These are phyloP conservation scores for Drosophila kohkoa DNA, from an alignment of 1,140 invertebrate species.

Conservation along the genomic window DNA sequence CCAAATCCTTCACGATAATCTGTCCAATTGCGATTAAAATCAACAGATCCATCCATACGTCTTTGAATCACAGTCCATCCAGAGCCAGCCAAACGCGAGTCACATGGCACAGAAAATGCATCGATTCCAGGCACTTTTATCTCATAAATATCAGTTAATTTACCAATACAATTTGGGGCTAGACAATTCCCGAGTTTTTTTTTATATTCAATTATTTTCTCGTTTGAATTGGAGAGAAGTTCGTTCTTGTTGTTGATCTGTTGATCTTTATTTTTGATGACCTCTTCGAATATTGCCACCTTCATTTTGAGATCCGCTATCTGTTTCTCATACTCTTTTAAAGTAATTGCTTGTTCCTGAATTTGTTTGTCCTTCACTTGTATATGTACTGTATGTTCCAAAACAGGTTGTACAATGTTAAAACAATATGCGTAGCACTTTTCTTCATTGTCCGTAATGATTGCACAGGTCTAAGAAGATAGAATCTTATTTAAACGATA, in stretches of 20 bases:
- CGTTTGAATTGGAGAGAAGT: background rate
- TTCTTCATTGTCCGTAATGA: background rate
- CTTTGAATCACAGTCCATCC: slow-evolving; percentile 26
- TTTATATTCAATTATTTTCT: background rate
- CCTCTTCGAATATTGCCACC: background rate
- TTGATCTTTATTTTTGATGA: background rate
- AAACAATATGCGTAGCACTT: slow-evolving; percentile 13
- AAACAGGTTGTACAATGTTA: background rate
- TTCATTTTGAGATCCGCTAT: background rate
- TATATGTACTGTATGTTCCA: slow-evolving; percentile 5
- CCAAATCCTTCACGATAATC: slow-evolving; percentile 28
- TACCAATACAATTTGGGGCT: slow-evolving; percentile 12
- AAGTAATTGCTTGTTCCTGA: background rate
- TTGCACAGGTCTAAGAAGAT: background rate
- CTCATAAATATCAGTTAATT: slow-evolving; percentile 1
- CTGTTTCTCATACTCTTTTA: background rate
- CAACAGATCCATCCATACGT: slow-evolving; percentile 15
- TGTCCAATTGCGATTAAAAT: slow-evolving; percentile 21
- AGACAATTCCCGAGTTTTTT: background rate
- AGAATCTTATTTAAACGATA: too few relatives aligned
- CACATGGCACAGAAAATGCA: slow-evolving; percentile 13
- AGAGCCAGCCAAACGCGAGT: slow-evolving; percentile 1
- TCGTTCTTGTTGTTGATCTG: background rate
- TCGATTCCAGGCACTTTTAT: slow-evolving; percentile 22
- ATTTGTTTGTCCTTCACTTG: background rate